Base-by-base conservation (phyloP, 2,797 vertebrate species). In the Tiaroga cobitis region DNA sequence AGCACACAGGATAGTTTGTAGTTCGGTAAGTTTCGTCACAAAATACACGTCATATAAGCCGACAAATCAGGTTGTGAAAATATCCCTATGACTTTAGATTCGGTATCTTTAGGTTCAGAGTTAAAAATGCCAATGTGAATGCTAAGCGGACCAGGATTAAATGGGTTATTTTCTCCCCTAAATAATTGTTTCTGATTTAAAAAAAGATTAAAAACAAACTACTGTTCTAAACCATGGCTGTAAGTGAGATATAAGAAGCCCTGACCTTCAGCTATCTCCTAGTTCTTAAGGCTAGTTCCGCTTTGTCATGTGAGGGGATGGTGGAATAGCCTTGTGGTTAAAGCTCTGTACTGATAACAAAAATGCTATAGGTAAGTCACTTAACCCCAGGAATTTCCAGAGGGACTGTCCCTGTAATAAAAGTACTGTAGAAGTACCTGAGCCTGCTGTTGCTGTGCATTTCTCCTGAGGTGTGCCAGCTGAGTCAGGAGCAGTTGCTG, bases 401-500 rank as follows among this genome's bases (percentile, higher is more conserved):
- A 49, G 73, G 24, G 39, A 29, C 18, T 39, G 2, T 39, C 34
- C 67, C 34, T 24, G 8, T 21, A 61, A 61, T 5, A 43, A 43
- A 63, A 75, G 15, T 26, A 18, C 6, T 8, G 3, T 10, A 8
- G 5, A 82, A 80, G 70, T 86, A 83, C 81, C 39, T 76, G 85
- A 43, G 95, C 94, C 91, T 93, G 94, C 49, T 91, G 96, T 87
- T 96, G 97, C 26, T 92, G 96, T 72, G 93, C 86, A 68, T 95
- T 97, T 34, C 96, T 94, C 85, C 96, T 93, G 88, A 96, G 93
- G 87, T 98, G 97, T 11, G 96, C 96, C 90, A 97, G 96, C 89
- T 99, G 97, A 56, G 97, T 97, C 87, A 98, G 93, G 91, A 97
- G 95, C 88, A 99, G 91, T 54, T 99, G 98, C 74, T 97, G 97